Percentiles rank a stretch among this genome's conserved stretches.
These are phyloP conservation scores for Calycopis cecrops DNA, from an alignment of 1,140 invertebrate genomes.

Conservation along the genomic window DNA sequence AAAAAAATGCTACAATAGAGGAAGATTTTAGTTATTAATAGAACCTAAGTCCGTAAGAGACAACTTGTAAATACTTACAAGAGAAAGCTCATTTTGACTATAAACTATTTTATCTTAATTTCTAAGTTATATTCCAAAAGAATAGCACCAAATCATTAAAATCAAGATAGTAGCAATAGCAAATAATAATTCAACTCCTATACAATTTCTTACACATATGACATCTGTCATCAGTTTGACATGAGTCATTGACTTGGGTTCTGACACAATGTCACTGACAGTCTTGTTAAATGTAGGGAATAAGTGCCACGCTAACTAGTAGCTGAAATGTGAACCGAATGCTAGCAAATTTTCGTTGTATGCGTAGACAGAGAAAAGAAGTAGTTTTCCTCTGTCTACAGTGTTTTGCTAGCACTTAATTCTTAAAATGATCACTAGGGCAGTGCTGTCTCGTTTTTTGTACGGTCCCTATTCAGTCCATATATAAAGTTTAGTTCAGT, in stretches of 20 bases:
- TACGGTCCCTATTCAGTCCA: no score
- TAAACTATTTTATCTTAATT: constrained; percentile 25
- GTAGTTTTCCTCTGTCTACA: no score
- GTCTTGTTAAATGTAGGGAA: not conserved
- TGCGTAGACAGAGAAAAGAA: no score
- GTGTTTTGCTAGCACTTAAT: no score
- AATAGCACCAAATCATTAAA: constrained; percentile 57
- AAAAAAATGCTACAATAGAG: not conserved
- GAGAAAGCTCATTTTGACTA: constrained; percentile 63
- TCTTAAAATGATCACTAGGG: no score
- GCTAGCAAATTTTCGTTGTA: no score
- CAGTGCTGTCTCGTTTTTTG: no score
- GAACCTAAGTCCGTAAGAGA: constrained; percentile 19
- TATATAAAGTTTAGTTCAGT: no score
- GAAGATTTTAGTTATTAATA: constrained; percentile 24
- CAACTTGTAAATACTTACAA: constrained; percentile 50
- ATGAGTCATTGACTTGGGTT: constrained; percentile 22
- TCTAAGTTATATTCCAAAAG: constrained; percentile 28
- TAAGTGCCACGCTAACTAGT: no score
- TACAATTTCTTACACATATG: not conserved
- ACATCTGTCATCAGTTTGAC: constrained; percentile 18
- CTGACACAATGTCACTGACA: constrained; percentile 18
- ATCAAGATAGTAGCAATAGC: constrained; percentile 21
- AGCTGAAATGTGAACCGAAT: no score
- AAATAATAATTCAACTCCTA: constrained; percentile 29